phyloP scores from a whole-genome alignment of 2,797 vertebrate genomes.

The Catharus ustulatus region DNA sequence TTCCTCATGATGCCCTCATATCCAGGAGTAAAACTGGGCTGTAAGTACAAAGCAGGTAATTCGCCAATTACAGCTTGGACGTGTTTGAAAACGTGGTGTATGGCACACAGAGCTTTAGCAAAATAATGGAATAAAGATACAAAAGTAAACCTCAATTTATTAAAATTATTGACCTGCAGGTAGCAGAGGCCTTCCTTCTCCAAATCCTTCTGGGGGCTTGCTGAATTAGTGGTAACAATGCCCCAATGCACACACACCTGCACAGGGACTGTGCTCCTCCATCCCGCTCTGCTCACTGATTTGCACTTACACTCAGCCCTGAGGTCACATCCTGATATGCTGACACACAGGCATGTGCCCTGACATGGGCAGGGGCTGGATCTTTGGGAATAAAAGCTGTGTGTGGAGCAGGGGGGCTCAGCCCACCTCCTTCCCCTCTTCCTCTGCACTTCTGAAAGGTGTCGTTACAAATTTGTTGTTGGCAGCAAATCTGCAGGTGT shows the following conservation, averaged over 20 bases:
- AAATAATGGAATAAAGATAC: neutral
- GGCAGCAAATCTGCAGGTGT: neutral
- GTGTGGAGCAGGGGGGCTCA: neutral
- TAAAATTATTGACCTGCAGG: neutral
- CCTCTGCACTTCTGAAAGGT: neutral
- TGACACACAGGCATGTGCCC: neutral
- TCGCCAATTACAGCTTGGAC: rapidly evolving
- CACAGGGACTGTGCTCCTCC: neutral
- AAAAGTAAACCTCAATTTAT: neutral
- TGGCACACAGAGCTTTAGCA: neutral
- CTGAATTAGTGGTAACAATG: no score
- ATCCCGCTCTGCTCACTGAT: neutral
- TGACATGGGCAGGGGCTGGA: neutral
- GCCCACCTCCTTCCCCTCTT: neutral
- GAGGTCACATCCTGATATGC: neutral
- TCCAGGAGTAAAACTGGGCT: neutral
- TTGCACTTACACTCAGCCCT: neutral
- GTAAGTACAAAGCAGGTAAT: neutral
- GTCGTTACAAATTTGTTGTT: neutral
- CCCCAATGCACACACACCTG: rapidly evolving
- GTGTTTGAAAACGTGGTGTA: rapidly evolving
- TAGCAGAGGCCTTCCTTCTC: neutral
- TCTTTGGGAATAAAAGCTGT: neutral
- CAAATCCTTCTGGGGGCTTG: neutral
- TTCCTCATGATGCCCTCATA: neutral